A percentile compares a stretch with the other conserved stretches of the same genome.
These are phyloP conservation scores for Sycophila sp. DNA, from an alignment of 1,140 invertebrate genomes.

Conservation along the genomic window DNA sequence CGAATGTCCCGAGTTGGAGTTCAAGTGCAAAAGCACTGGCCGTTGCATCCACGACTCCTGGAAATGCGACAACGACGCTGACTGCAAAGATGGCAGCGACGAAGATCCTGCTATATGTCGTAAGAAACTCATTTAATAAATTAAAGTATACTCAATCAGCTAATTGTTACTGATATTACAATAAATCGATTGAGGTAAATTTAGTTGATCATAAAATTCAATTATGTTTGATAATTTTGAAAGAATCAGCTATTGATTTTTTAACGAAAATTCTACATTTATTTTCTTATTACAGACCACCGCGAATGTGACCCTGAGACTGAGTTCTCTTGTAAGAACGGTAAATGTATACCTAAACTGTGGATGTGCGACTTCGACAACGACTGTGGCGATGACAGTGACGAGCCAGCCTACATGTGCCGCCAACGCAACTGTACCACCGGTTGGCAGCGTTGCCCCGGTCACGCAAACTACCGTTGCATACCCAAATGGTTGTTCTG, in stretches of 20 bases:
- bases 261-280: conserved; percentile 5
- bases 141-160: too few species aligned
- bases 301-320: conserved; percentile 83
- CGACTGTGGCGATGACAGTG: conserved; percentile 93
- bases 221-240: too few species aligned
- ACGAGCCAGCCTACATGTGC: conserved; percentile 93
- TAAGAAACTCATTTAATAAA: conserved; percentile 69
- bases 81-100: conserved; percentile 94
- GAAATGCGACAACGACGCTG: conserved; percentile 95
- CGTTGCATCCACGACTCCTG: conserved; percentile 91
- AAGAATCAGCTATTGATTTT: too few species aligned
- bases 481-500: conserved; percentile 96
- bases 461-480: conserved; percentile 88
- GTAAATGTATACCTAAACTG: conserved; percentile 92
- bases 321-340: conserved; percentile 89
- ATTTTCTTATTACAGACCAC: conserved; percentile 70
- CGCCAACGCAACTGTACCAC: conserved; percentile 89
- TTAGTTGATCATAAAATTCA: too few species aligned
- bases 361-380: conserved; percentile 97
- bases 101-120: conserved; percentile 89
- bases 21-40: conserved; percentile 91
- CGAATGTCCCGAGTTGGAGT: conserved; percentile 91
- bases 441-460: conserved; percentile 92
- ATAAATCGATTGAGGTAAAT: too few species aligned
- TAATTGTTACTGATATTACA: too few species aligned